These are phyloP conservation scores for Heliocidaris tuberculata DNA, from an alignment of 35 echinoderm and acorn worm genomes.

Conservation along the genomic window DNA sequence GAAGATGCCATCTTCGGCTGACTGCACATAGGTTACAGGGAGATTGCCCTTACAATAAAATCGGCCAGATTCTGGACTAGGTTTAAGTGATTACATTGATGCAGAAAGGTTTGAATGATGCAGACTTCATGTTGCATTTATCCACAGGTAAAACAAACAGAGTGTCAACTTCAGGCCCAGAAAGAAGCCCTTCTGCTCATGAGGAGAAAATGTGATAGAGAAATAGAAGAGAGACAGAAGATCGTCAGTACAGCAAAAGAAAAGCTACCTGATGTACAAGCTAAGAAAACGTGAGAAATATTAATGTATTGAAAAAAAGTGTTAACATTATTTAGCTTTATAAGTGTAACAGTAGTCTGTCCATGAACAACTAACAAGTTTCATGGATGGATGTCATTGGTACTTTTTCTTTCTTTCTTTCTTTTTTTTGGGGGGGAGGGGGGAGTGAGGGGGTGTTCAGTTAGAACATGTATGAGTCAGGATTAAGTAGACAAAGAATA, in stretches of 20 bases:
- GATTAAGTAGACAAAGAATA: no score
- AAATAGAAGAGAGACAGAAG: not conserved
- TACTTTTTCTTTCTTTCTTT: not conserved
- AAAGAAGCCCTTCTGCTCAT: not conserved
- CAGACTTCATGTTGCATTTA: not conserved
- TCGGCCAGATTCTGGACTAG: no score
- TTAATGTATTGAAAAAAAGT: not conserved
- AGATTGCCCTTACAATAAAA: no score
- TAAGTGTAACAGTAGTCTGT: not conserved
- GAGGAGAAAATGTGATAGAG: not conserved
- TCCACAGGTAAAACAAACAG: not conserved
- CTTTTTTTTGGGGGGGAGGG: not conserved
- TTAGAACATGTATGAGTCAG: no score
- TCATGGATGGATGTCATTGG: not conserved
- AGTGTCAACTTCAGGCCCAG: not conserved
- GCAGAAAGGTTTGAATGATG: no score
- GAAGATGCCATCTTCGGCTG: no score
- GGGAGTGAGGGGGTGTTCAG: no score
- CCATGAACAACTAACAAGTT: not conserved
- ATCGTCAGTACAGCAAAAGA: not conserved
- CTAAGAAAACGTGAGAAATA: slow-evolving; percentile 29
- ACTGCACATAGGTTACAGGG: no score
- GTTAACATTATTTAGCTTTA: not conserved
- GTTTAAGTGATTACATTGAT: no score
- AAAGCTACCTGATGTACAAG: not conserved